Conservation (phyloP, 2,888 invertebrate genomes). For the Tridacna gigas region DNA sequence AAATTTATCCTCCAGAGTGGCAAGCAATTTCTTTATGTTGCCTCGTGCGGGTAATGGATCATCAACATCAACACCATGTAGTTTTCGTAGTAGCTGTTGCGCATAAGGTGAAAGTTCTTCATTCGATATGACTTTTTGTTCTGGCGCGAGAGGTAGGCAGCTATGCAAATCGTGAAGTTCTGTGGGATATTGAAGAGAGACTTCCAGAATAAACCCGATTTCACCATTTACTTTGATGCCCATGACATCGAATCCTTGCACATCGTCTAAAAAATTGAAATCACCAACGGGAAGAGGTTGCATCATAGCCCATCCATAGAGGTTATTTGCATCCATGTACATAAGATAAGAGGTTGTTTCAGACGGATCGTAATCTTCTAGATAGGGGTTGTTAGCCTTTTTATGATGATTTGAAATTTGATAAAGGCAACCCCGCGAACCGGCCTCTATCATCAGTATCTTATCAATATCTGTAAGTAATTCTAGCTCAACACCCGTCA, state of each 20-base stretch:
- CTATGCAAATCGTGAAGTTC: conserved; percentile 29
- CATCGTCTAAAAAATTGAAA: conserved; percentile 19
- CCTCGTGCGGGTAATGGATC: conserved; percentile 14
- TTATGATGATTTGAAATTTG: conserved; percentile 44
- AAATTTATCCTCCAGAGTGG: conserved; percentile 18
- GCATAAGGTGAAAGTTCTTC: conserved; percentile 28
- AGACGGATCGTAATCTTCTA: conserved; percentile 35
- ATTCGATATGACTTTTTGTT: conserved; percentile 7
- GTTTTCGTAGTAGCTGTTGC: conserved; percentile 26
- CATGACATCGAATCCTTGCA: conserved; percentile 30
- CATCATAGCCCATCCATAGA: conserved; percentile 36
- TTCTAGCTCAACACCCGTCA: conserved; percentile 36
- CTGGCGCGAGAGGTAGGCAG: conserved; percentile 30
- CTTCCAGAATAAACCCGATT: conserved; percentile 29
- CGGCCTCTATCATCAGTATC: conserved; percentile 31
- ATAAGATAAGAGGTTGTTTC: conserved; percentile 30
- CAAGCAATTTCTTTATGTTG: conserved; percentile 13
- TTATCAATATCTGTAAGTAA: conserved; percentile 38
- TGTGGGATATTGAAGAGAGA: conserved; percentile 27
- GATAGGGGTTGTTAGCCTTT: conserved; percentile 49
- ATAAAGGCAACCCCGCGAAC: conserved; percentile 43
- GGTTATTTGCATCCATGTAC: conserved; percentile 50
- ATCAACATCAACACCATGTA: conserved; percentile 2
- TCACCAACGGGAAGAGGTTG: conserved; percentile 28
- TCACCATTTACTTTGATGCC: conserved; percentile 25